Evolutionary conservation across 2,113 vertebrate genomes (phyloP), one percentile per base, ranked within the genome.

Genomic region (Piprites chloris): DNA sequence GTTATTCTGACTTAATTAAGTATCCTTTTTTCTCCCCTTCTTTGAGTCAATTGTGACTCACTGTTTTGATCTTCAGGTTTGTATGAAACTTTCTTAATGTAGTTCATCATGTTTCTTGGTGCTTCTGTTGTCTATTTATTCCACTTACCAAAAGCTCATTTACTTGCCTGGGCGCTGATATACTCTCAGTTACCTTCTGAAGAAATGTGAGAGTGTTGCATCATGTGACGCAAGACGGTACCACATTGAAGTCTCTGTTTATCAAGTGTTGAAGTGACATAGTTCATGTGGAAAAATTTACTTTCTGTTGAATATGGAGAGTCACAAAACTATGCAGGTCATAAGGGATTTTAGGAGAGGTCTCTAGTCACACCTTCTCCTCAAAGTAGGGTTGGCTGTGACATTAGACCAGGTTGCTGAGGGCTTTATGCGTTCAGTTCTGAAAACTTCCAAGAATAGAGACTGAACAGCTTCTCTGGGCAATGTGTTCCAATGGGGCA

Each of bases 41-140:
- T 28, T 6, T 77, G 73, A 76, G 61, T 83, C 82, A 86, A 2
- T 78, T 35, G 32, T 93, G 79, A 94, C 62, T 94, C 63, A 79
- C 55, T 91, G 62, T 92, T 96, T 84, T 85, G 42, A 86, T 85
- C 39, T 88, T 93, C 67, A 73, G 23, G 61, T 90, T 93, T 85
- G 24, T 30, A 39, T 53, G 22, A 59, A 65, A 67, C 19, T 90
- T 78, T 61, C 23, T 89, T 77, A 11, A 18, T 83, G 42, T 90
- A 6, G 1, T 59, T 23, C 47, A 46, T 91, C 20, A 13, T 73
- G 32, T 80, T 72, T 10, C n/a, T 63, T 75, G 42, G 46, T 89
- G n/a, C 27, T 93, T 89, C 71, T 94, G 42, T 73, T 9, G 5
- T 77, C 24, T 72, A 27, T 7, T 85, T 79, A 69, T 75, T 84